These are phyloP conservation scores for Echinometra lucunter DNA, from an alignment of 53 echinoderm and acorn worm genomes.

Conservation along the genomic window DNA sequence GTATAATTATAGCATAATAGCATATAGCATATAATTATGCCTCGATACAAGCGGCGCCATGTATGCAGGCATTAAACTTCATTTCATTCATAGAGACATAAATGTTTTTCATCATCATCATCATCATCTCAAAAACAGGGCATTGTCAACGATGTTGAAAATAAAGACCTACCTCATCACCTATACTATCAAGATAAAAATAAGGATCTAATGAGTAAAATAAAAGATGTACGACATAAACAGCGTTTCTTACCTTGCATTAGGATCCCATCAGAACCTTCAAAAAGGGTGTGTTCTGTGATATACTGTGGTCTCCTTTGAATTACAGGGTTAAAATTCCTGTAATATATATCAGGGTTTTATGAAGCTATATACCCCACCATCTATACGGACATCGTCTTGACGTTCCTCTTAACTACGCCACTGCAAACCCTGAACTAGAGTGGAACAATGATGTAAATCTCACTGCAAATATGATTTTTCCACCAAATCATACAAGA, in stretches of 20 bases:
- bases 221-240: too few species aligned
- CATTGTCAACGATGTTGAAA: too few species aligned
- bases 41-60: too few species aligned
- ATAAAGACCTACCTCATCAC: too few species aligned
- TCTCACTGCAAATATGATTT: slow-evolving; percentile 24
- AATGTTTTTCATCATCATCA: too few species aligned
- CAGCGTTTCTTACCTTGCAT: slow-evolving; percentile 1
- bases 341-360: not conserved
- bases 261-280: not conserved
- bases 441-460: slow-evolving; percentile 9
- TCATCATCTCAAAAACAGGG: too few species aligned
- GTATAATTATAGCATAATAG: too few species aligned
- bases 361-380: not conserved
- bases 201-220: too few species aligned
- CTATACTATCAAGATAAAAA: too few species aligned
- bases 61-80: too few species aligned
- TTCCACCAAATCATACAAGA: not conserved
- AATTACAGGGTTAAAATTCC: not conserved
- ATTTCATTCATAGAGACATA: too few species aligned
- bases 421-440: not conserved
- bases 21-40: too few species aligned
- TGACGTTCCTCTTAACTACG: not conserved
- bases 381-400: not conserved
- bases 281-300: not conserved
- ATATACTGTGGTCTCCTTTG: not conserved